Percentiles rank a stretch among this genome's conserved stretches.
phyloP scores from a whole-genome alignment of 2,797 vertebrate genomes.

The Schizothorax lantsangensis region DNA sequence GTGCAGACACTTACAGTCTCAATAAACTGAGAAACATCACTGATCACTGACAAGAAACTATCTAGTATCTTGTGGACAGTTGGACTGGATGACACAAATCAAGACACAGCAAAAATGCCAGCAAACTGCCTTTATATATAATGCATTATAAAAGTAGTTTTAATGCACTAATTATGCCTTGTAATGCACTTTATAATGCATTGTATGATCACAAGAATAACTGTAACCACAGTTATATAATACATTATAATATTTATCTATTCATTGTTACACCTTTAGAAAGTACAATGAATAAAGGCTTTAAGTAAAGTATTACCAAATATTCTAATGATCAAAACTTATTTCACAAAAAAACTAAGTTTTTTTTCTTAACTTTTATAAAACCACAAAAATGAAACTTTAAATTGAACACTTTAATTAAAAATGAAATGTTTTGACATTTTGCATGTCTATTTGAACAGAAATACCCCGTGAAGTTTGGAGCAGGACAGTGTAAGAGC shows the following conservation, averaged over 20 bases:
- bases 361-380: too few species aligned
- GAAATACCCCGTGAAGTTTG: conserved; percentile 57
- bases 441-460: conserved; percentile 14
- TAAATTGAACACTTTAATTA: not conserved
- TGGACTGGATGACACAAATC: not conserved
- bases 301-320: too few species aligned
- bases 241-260: not conserved
- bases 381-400: not conserved
- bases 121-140: too few species aligned
- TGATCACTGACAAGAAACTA: not conserved
- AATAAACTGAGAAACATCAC: not conserved
- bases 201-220: not conserved
- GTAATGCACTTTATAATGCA: not conserved
- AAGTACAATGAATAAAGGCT: not conserved
- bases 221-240: not conserved
- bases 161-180: not conserved
- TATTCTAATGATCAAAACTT: too few species aligned
- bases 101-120: not conserved
- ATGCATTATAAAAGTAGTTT: not conserved
- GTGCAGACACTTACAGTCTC: not conserved
- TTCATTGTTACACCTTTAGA: not conserved
- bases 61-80: not conserved
- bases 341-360: too few species aligned
- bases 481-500: conserved; percentile 38
- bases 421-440: not conserved